Evolutionary conservation across 2,888 invertebrate species (phyloP).

Genomic region (Drosophila ezoana): DNA sequence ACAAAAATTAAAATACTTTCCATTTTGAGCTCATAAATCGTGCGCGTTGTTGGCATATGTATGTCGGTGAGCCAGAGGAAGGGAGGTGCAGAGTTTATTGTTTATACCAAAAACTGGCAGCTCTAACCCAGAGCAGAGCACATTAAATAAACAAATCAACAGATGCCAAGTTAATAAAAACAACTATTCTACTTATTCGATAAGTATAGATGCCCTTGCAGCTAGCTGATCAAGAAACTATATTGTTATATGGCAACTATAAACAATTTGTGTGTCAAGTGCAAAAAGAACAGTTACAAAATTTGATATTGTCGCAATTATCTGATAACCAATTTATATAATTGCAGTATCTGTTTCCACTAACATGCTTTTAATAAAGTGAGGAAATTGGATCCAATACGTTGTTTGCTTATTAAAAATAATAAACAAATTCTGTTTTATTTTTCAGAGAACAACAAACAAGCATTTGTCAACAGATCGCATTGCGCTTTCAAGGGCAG

Average conservation of each 20-base stretch:
- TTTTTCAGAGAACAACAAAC: not conserved
- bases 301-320: not conserved
- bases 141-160: constrained; percentile 74
- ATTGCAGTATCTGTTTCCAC: not conserved
- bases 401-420: not conserved
- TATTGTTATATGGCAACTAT: not conserved
- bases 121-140: constrained; percentile 38
- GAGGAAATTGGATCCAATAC: not conserved
- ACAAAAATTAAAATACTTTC: constrained; percentile 41
- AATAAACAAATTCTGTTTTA: not conserved
- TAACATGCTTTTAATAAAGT: not conserved
- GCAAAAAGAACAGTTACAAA: not conserved
- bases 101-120: constrained; percentile 66
- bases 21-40: constrained; percentile 57
- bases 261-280: not conserved
- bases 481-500: not conserved
- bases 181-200: constrained; percentile 19
- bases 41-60: not conserved
- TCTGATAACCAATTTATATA: not conserved
- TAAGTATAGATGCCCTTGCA: constrained; percentile 24
- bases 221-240: not conserved
- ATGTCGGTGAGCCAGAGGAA: not conserved
- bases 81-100: constrained; percentile 36
- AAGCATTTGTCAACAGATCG: not conserved
- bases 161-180: constrained; percentile 72